Percentiles rank a stretch among this genome's conserved stretches.
Conservation (phyloP, 1,140 invertebrate genomes). For the Caenorhabditis briggsae region DNA sequence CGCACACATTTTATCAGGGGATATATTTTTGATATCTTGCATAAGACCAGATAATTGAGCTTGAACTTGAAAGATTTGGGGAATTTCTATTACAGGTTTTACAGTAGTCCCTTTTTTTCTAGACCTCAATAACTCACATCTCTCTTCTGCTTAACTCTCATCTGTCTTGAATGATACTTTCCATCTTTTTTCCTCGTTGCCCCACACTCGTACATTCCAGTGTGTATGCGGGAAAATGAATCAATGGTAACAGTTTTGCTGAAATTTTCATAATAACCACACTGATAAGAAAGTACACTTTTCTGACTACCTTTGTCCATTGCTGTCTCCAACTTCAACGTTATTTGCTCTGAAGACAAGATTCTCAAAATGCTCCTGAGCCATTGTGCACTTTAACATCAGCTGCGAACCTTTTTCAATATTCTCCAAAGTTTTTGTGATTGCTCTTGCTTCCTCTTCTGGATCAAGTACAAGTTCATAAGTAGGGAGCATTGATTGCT, state of each 20-base stretch:
- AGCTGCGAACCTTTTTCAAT: conserved; percentile 42
- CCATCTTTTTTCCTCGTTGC: conserved; percentile 39
- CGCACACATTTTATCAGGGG: too few species aligned
- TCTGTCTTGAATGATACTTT: conserved; percentile 48
- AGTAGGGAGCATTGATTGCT: background rate
- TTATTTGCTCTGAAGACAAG: conserved; percentile 27
- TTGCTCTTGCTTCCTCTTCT: conserved; percentile 26
- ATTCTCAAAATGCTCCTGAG: conserved; percentile 40
- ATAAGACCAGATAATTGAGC: too few species aligned
- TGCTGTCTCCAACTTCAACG: conserved; percentile 9
- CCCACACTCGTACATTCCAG: conserved; percentile 33
- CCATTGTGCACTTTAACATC: conserved; percentile 40
- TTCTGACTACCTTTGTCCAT: background rate
- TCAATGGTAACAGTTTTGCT: conserved; percentile 47
- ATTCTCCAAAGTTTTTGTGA: conserved; percentile 40
- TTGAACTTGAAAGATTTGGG: too few species aligned
- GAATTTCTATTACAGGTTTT: too few species aligned
- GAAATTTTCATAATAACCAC: background rate
- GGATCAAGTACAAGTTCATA: conserved; percentile 41
- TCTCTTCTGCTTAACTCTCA: conserved; percentile 44
- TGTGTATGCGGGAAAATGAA: conserved; percentile 35
- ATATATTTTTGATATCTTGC: too few species aligned
- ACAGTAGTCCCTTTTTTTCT: too few species aligned
- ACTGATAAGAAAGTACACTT: conserved; percentile 2
- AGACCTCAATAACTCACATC: background rate